Evolutionary conservation across 64 coral and sea anemone genomes (phyloP).

Genomic region (Montipora foliosa): DNA sequence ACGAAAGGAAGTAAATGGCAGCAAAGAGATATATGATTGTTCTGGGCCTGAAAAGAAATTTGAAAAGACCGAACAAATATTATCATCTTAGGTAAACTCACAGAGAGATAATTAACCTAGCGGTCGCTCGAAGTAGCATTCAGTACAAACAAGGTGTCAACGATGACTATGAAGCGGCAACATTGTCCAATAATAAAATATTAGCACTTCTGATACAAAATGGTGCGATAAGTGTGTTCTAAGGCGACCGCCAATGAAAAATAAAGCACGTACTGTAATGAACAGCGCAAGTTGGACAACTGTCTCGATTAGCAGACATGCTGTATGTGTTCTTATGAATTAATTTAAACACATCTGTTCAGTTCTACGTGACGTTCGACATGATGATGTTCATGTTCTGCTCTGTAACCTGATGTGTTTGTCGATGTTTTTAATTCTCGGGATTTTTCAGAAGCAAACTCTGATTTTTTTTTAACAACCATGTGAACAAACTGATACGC

Average conservation of each 20-base stretch:
- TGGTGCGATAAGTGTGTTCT: background rate
- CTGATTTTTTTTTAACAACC: background rate
- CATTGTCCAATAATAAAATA: background rate
- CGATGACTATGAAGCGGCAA: background rate
- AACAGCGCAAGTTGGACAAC: background rate
- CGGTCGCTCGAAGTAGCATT: conserved; percentile 4
- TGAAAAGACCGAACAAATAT: conserved; percentile 26
- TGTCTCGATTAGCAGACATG: background rate
- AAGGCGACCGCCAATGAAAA: background rate
- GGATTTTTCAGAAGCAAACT: background rate
- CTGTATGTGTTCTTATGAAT: background rate
- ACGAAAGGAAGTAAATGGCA: background rate
- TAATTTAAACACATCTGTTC: conserved; percentile 6
- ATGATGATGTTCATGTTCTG: conserved; percentile 2
- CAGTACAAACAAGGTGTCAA: conserved; percentile 1
- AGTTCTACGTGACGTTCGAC: background rate
- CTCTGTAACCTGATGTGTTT: background rate
- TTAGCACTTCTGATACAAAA: background rate
- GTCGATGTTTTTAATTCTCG: background rate
- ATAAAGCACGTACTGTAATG: no score
- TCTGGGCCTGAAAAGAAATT: background rate
- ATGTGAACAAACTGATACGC: conserved; percentile 3
- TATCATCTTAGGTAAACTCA: conserved; percentile 1
- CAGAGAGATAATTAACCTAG: conserved; percentile 1
- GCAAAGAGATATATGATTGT: background rate